Conservation (phyloP, 2,797 vertebrate species). For the Serranus cabrilla region DNA sequence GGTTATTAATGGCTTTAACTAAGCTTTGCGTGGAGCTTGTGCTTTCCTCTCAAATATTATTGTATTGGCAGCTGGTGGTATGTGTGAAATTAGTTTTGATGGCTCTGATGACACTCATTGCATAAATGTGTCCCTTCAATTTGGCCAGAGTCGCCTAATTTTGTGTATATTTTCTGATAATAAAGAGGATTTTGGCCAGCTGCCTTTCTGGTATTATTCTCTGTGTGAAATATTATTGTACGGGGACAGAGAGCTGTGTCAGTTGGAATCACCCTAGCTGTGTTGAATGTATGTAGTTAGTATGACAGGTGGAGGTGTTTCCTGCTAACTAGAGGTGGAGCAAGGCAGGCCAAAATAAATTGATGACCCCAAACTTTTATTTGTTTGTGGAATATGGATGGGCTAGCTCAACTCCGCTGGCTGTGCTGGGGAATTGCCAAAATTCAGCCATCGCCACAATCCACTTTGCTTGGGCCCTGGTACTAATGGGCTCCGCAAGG, state of each 20-base stretch:
- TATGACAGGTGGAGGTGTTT: conserved; percentile 21
- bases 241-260: conserved; percentile 5
- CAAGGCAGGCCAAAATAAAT: conserved; percentile 33
- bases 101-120: conserved; percentile 6
- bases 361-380: conserved; percentile 34
- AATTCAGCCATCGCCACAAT: conserved; percentile 44
- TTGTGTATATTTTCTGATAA: conserved; percentile 25
- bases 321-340: conserved; percentile 19
- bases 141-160: conserved; percentile 13
- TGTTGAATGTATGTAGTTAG: not conserved
- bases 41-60: not conserved
- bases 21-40: not conserved
- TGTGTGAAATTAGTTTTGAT: conserved; percentile 37
- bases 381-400: conserved; percentile 34
- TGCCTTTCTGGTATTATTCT: conserved; percentile 26
- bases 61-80: not conserved
- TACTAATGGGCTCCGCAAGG: conserved; percentile 30
- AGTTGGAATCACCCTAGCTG: not conserved
- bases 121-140: conserved; percentile 20
- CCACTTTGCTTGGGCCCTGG: conserved; percentile 16
- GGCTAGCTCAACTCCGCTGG: conserved; percentile 12
- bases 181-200: conserved; percentile 57
- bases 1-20: not conserved
- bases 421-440: conserved; percentile 14
- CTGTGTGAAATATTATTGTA: conserved; percentile 29